These are phyloP conservation scores for Capitulum mitella DNA, from an alignment of 2,888 invertebrate genomes.

Conservation along the genomic window DNA sequence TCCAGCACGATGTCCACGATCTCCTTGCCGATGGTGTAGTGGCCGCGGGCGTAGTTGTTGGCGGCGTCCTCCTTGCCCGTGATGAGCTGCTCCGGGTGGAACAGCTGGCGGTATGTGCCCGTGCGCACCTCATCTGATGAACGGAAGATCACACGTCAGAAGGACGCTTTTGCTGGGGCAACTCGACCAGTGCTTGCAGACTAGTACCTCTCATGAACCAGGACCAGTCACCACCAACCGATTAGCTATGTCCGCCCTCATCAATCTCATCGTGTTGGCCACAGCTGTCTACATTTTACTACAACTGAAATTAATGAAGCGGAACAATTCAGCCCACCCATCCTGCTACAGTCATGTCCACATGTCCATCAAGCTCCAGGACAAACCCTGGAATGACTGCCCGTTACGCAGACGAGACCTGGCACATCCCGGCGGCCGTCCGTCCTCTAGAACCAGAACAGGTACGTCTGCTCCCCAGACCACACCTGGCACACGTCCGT, in stretches of 20 bases:
- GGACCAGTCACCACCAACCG: background rate
- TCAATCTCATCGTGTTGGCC: too few relatives aligned
- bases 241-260: too few relatives aligned
- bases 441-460: too few relatives aligned
- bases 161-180: too few relatives aligned
- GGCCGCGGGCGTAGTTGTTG: conserved; percentile 75
- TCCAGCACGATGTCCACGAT: conserved; percentile 47
- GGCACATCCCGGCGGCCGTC: too few relatives aligned
- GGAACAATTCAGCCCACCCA: too few relatives aligned
- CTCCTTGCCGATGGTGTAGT: conserved; percentile 63
- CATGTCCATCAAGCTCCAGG: too few relatives aligned
- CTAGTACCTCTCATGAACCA: background rate
- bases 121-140: conserved; percentile 73
- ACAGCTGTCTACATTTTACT: too few relatives aligned
- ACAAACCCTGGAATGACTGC: too few relatives aligned
- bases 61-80: conserved; percentile 84
- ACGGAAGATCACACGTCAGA: background rate
- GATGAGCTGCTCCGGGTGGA: conserved; percentile 95
- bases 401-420: too few relatives aligned
- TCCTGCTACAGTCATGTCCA: too few relatives aligned
- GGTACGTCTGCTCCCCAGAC: background rate
- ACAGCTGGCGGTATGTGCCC: conserved; percentile 88
- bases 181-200: background rate
- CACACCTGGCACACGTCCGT: background rate
- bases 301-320: too few relatives aligned